Percentiles rank a stretch among this genome's conserved stretches.
These are phyloP conservation scores for Meloe dianella DNA, from an alignment of 2,888 invertebrate species.

Conservation along the genomic window DNA sequence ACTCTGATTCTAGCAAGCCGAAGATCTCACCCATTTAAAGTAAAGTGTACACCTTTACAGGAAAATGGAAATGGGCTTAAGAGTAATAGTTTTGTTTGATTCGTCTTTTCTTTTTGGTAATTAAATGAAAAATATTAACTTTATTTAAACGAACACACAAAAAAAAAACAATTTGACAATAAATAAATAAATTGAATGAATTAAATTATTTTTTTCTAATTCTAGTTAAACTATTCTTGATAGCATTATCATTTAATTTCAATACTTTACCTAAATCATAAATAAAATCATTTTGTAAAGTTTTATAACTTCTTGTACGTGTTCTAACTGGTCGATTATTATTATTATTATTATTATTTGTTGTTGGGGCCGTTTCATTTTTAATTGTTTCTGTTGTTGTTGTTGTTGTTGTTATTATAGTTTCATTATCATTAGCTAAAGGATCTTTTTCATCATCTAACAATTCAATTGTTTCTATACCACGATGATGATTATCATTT, in stretches of 20 bases:
- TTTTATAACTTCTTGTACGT: constrained; percentile 61
- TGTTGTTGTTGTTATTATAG: not conserved
- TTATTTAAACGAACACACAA: no score
- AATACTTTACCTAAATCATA: constrained; percentile 67
- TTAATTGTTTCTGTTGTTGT: not conserved
- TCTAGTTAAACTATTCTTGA: constrained; percentile 15
- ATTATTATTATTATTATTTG: constrained; percentile 6
- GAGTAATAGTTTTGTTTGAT: no score
- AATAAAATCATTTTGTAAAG: constrained; percentile 68
- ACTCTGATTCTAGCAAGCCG: no score
- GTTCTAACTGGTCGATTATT: constrained; percentile 65
- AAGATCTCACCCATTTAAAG: no score
- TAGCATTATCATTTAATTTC: constrained; percentile 34
- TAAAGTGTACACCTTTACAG: no score
- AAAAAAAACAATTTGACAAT: no score
- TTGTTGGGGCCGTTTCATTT: not conserved
- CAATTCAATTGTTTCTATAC: constrained; percentile 10
- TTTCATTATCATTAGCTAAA: constrained; percentile 16
- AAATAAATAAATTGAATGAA: no score
- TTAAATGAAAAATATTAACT: no score
- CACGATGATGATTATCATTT: not conserved
- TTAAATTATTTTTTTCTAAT: constrained; percentile 1
- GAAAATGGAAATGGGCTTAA: no score
- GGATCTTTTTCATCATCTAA: constrained; percentile 13
- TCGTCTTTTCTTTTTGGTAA: no score